These are phyloP conservation scores for Rhogogaster chlorosoma DNA, from an alignment of 2,888 invertebrate genomes.

Conservation along the genomic window DNA sequence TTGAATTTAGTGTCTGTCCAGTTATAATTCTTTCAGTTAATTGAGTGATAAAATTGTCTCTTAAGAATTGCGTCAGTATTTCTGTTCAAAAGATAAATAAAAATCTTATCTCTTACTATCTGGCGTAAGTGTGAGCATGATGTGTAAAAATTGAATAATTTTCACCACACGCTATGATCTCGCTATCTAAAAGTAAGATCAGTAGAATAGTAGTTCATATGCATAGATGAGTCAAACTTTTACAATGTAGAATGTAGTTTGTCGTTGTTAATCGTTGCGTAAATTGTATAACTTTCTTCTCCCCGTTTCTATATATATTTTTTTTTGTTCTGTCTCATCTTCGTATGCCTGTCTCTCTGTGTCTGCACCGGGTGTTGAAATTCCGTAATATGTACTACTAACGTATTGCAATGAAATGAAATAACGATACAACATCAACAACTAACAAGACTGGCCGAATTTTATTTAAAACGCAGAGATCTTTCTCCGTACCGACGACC, in stretches of 20 bases:
- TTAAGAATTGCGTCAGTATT: not conserved
- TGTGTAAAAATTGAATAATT: not conserved
- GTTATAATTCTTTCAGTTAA: not conserved
- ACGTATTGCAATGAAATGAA: constrained; percentile 57
- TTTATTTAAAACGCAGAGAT: constrained; percentile 95
- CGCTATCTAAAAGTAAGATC: not conserved
- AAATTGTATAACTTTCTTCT: not conserved
- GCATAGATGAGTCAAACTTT: not conserved
- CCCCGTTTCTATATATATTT: not conserved
- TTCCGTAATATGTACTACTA: constrained; percentile 58
- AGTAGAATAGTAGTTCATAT: not conserved
- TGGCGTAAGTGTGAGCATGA: not conserved
- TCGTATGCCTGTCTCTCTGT: constrained; percentile 63
- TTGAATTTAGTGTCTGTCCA: not conserved
- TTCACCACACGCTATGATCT: not conserved
- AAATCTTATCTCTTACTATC: not conserved
- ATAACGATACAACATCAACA: constrained; percentile 73
- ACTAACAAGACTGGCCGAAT: constrained; percentile 76
- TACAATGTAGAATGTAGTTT: not conserved
- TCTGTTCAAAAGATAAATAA: not conserved
- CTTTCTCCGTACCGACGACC: constrained; percentile 94
- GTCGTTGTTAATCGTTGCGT: not conserved
- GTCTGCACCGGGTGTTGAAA: constrained; percentile 61
- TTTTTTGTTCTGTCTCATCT: constrained; percentile 49
- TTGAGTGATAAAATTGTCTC: not conserved